Conservation (phyloP, 2,888 invertebrate genomes). For the Drosophila ustulata region DNA sequence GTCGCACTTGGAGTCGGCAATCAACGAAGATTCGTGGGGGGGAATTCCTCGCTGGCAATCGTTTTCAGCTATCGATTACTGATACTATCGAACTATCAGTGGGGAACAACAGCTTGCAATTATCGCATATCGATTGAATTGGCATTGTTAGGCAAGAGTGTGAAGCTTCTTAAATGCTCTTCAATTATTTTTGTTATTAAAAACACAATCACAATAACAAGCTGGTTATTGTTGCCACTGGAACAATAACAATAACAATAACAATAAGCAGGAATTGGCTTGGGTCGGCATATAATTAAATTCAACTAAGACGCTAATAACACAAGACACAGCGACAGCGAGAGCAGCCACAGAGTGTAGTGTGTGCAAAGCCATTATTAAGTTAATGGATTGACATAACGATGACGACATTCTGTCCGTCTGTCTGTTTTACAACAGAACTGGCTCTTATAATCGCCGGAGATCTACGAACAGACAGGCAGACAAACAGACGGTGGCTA, state of each 20-base stretch:
- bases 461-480: too few relatives aligned
- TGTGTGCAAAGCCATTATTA: constrained; percentile 2
- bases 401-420: not conserved
- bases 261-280: not conserved
- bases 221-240: not conserved
- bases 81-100: not conserved
- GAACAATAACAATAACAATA: too few relatives aligned
- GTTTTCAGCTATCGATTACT: not conserved
- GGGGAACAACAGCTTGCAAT: not conserved
- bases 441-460: not conserved
- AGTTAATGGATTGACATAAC: constrained; percentile 1
- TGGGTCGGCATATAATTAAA: not conserved
- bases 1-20: not conserved
- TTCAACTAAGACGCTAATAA: not conserved
- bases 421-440: not conserved
- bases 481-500: too few relatives aligned
- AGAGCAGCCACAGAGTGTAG: not conserved
- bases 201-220: not conserved
- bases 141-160: not conserved
- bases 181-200: not conserved
- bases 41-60: not conserved
- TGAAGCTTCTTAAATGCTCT: not conserved
- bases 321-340: not conserved
- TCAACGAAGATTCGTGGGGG: too few relatives aligned
- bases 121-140: not conserved